Evolutionary conservation across 2,797 vertebrate species (phyloP).

Genomic region (Aeoliscus strigatus): DNA sequence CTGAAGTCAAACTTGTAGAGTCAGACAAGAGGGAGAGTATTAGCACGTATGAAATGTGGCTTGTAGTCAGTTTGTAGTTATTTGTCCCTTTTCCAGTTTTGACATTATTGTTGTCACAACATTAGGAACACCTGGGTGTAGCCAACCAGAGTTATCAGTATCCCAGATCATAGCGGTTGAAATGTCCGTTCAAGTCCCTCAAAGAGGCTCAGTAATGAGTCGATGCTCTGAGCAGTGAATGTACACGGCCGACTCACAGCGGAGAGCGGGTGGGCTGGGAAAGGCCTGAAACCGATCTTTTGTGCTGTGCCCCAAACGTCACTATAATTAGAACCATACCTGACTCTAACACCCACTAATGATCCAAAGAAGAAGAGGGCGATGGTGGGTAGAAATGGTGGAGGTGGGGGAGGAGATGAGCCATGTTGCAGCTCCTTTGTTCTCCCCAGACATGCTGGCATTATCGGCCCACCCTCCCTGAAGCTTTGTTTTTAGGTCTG

Average conservation of each 20-base stretch:
- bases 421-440: conserved; percentile 61
- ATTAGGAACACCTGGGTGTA: no score
- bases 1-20: no score
- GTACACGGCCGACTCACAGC: background rate
- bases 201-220: no score
- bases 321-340: conserved; percentile 71
- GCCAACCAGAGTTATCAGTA: no score
- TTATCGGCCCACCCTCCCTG: conserved; percentile 56
- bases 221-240: background rate
- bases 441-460: conserved; percentile 63
- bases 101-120: no score
- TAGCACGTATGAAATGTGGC: no score
- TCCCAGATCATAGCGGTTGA: no score
- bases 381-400: conserved; percentile 36
- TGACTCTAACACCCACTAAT: conserved; percentile 67
- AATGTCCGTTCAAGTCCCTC: no score
- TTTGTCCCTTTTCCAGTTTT: no score
- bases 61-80: no score
- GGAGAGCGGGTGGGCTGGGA: conserved; percentile 16
- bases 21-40: no score
- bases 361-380: conserved; percentile 47
- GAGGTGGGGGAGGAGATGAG: conserved; percentile 42
- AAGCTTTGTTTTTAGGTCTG: conserved; percentile 39
- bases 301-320: conserved; percentile 41
- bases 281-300: conserved; percentile 26